Conservation (phyloP, 2,113 vertebrate genomes). For the Myocastor coypus region DNA sequence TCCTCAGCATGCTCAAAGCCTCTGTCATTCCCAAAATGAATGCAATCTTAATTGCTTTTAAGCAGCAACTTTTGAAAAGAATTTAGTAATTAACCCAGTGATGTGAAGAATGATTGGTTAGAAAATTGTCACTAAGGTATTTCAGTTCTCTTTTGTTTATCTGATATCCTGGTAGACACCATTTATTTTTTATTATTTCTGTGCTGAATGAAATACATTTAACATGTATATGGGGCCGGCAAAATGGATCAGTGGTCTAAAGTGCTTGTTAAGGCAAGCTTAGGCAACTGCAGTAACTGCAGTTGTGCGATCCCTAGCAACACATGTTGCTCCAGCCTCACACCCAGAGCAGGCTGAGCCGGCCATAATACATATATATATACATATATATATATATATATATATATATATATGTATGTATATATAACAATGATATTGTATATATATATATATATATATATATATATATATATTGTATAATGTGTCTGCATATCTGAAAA, state of each 20-base stretch:
- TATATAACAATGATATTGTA: not conserved
- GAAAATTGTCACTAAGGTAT: not conserved
- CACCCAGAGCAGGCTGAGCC: too few relatives aligned
- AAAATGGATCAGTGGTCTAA: too few relatives aligned
- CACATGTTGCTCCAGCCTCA: too few relatives aligned
- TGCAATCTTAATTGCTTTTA: slow-evolving; percentile 49
- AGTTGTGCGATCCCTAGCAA: too few relatives aligned
- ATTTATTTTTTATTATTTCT: slow-evolving; percentile 40
- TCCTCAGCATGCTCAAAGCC: not conserved
- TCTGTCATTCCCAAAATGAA: not conserved
- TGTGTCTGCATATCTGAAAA: slow-evolving; percentile 13
- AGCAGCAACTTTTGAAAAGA: not conserved
- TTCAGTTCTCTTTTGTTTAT: not conserved
- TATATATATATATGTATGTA: too few relatives aligned
- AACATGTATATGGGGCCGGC: not conserved
- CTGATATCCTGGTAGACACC: not conserved
- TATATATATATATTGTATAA: not conserved
- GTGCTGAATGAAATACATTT: slow-evolving; percentile 18
- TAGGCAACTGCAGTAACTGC: too few relatives aligned
- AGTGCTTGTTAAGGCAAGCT: too few relatives aligned
- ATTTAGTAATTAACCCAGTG: slow-evolving; percentile 9
- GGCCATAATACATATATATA: too few relatives aligned
- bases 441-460: not conserved
- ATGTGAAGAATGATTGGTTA: not conserved
- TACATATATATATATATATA: too few relatives aligned